Evolutionary conservation across 2,113 vertebrate species (phyloP).

Genomic region (Progne subis): DNA sequence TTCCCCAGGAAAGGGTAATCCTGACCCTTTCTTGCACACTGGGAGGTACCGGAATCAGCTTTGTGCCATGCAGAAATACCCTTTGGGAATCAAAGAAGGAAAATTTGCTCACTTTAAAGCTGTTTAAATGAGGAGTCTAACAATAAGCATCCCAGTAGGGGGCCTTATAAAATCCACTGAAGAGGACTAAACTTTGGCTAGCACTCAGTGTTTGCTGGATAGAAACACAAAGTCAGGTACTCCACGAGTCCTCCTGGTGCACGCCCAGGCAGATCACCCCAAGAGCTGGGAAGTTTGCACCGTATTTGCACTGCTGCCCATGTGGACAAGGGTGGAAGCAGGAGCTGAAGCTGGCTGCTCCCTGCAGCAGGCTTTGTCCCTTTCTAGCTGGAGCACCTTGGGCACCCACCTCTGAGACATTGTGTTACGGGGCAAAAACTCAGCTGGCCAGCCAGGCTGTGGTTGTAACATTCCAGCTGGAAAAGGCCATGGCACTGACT

Average conservation of each 20-base stretch:
- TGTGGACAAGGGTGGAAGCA: not conserved
- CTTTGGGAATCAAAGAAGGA: not conserved
- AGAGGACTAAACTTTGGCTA: not conserved
- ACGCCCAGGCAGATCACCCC: not conserved
- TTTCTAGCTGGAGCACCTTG: not conserved
- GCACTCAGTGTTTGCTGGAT: not conserved
- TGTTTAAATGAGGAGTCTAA: not conserved
- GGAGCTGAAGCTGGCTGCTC: not conserved
- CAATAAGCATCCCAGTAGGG: not conserved
- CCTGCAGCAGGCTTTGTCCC: not conserved
- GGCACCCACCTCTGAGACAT: not conserved
- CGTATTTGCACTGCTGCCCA: rapidly evolving
- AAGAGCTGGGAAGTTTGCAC: not conserved
- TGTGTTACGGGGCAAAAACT: not conserved
- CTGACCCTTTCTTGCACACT: not conserved
- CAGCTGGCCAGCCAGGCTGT: not conserved
- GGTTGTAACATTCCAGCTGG: not conserved
- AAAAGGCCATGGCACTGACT: not conserved
- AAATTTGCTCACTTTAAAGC: not conserved
- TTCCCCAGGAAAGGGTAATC: not conserved
- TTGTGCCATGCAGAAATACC: not conserved
- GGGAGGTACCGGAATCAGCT: rapidly evolving
- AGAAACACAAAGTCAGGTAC: not conserved
- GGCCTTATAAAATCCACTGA: not conserved
- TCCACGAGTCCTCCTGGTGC: rapidly evolving